These are phyloP conservation scores for Molorchus minor DNA, from an alignment of 2,888 invertebrate genomes.

Conservation along the genomic window DNA sequence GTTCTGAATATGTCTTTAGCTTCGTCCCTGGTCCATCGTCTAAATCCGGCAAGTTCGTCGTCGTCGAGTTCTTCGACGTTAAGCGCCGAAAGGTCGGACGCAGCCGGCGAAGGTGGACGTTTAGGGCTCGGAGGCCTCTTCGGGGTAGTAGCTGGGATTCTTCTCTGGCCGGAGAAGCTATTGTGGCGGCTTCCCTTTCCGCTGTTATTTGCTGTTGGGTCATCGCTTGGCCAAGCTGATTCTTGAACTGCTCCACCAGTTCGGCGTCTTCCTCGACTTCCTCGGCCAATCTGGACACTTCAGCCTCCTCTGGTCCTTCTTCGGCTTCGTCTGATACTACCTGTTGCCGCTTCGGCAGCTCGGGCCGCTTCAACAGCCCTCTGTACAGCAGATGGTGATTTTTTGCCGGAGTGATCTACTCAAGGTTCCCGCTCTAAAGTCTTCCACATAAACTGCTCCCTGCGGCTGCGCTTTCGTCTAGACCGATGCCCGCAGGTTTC, in stretches of 20 bases:
- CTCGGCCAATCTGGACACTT: neutral
- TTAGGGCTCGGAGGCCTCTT: constrained; percentile 40
- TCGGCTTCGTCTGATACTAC: neutral
- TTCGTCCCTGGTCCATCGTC: constrained; percentile 4
- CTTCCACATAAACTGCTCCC: constrained; percentile 11
- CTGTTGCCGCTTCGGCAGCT: neutral
- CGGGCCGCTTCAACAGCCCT: neutral
- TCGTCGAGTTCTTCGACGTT: constrained; percentile 11
- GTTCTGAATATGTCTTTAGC: neutral
- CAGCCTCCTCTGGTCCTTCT: constrained; percentile 15
- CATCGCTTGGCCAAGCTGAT: constrained; percentile 1
- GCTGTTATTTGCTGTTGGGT: constrained; percentile 3
- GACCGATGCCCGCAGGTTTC: neutral
- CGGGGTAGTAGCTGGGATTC: constrained; percentile 45
- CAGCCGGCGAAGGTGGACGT: constrained; percentile 17
- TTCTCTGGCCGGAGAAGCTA: constrained; percentile 33
- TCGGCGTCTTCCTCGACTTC: constrained; percentile 9
- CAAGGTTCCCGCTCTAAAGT: constrained; percentile 8
- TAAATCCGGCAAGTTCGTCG: constrained; percentile 9
- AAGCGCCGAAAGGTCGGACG: neutral
- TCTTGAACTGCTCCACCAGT: constrained; percentile 18
- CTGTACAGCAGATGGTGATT: neutral
- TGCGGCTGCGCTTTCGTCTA: neutral
- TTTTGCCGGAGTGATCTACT: constrained; percentile 23
- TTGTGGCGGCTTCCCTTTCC: neutral